Conservation (phyloP, 2,113 vertebrate genomes). For the Urocitellus parryii region DNA sequence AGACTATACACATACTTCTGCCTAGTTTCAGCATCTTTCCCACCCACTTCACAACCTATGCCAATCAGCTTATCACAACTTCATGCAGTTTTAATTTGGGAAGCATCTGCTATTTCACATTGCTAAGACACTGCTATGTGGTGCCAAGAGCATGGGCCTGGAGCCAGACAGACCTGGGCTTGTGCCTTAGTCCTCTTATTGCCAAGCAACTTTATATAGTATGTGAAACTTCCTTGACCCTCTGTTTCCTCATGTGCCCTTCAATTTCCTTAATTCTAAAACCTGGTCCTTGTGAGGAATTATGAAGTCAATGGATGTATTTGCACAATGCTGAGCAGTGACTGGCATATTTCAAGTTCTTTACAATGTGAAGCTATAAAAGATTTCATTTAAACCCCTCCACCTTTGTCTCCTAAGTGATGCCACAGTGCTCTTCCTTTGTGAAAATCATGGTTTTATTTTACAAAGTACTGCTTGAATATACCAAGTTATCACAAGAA, state of each 20-base stretch:
- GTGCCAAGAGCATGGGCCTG: not conserved
- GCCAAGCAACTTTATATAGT: not conserved
- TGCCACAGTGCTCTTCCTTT: not conserved
- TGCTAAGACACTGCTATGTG: not conserved
- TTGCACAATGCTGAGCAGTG: not conserved
- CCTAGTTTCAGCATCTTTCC: constrained; percentile 30
- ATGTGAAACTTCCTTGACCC: not conserved
- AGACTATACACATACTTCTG: constrained; percentile 58
- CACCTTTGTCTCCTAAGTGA: not conserved
- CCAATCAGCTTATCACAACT: constrained; percentile 36
- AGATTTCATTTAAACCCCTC: not conserved
- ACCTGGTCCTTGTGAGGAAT: not conserved
- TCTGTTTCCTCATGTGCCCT: not conserved
- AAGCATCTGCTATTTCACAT: constrained; percentile 50
- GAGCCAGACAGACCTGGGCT: not conserved
- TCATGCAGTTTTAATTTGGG: constrained; percentile 44
- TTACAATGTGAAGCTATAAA: not conserved
- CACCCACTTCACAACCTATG: constrained; percentile 6
- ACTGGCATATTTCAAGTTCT: not conserved
- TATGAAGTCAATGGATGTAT: not conserved
- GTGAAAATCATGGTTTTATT: not conserved
- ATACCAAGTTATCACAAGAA: not conserved
- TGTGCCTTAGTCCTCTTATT: not conserved
- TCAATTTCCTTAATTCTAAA: not conserved
- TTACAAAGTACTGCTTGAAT: not conserved